phyloP scores from a whole-genome alignment of 1,140 invertebrate genomes.

The Camponotus floridanus region DNA sequence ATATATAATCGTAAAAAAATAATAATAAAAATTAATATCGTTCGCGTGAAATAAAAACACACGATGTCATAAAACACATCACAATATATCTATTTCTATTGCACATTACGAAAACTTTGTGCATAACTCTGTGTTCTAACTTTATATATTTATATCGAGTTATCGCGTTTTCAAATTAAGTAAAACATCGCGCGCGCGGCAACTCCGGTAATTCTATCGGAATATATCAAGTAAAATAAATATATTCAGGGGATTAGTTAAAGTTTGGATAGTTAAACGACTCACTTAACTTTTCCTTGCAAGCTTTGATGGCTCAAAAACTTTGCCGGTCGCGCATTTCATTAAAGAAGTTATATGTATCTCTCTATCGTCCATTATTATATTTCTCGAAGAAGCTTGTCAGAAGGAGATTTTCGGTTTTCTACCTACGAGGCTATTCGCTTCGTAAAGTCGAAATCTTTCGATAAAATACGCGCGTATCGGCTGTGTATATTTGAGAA shows the following conservation, averaged over 20 bases:
- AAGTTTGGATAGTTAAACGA: slow-evolving; percentile 42
- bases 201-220: not conserved
- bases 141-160: slow-evolving; percentile 2
- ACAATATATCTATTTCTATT: slow-evolving; percentile 3
- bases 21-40: not conserved
- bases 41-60: not conserved
- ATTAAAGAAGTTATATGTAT: slow-evolving; percentile 50
- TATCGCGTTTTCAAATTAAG: slow-evolving; percentile 24
- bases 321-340: slow-evolving; percentile 35
- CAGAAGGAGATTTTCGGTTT: not conserved
- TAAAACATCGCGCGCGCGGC: not conserved
- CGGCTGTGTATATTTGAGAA: not conserved
- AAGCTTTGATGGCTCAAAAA: slow-evolving; percentile 42
- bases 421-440: not conserved
- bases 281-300: slow-evolving; percentile 42
- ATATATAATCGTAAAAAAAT: not conserved
- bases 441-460: not conserved
- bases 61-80: slow-evolving; percentile 1
- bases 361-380: not conserved
- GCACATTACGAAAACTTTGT: slow-evolving; percentile 4
- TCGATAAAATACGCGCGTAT: not conserved
- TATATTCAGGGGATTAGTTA: slow-evolving; percentile 34
- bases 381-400: no score
- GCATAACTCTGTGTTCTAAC: slow-evolving; percentile 1
- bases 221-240: slow-evolving; percentile 43